phyloP scores from a whole-genome alignment of 2,113 vertebrate genomes.

The Isurus oxyrinchus region DNA sequence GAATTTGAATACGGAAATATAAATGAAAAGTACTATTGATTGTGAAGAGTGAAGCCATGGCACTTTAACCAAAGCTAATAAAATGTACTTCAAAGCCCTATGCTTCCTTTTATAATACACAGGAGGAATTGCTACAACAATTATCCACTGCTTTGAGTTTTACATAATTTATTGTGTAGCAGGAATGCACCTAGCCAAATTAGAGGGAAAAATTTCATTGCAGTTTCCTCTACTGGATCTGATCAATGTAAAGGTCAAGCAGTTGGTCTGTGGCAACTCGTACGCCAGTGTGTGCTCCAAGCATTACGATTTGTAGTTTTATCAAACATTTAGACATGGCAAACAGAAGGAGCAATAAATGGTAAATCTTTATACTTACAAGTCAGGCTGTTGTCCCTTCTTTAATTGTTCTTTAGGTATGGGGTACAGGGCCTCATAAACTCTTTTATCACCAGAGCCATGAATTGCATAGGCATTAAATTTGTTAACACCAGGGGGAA shows the following conservation, averaged over 20 bases:
- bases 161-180: constrained; percentile 2
- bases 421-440: constrained; percentile 58
- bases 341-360: not conserved
- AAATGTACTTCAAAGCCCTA: not conserved
- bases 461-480: constrained; percentile 65
- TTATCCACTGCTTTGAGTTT: not conserved
- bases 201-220: not conserved
- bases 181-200: not conserved
- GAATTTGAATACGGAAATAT: no score
- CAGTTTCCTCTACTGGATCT: not conserved
- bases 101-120: not conserved
- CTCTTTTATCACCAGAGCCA: constrained; percentile 53
- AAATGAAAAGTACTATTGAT: not conserved
- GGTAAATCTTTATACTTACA: constrained; percentile 50
- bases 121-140: not conserved
- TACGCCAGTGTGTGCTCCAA: not conserved
- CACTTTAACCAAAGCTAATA: not conserved
- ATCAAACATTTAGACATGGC: not conserved
- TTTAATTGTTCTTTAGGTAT: constrained; percentile 52
- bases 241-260: constrained; percentile 19
- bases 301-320: not conserved
- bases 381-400: constrained; percentile 53
- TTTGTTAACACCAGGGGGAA: constrained; percentile 59
- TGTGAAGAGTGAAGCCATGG: not conserved
- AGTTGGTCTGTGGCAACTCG: not conserved